Conservation (phyloP, 2,888 invertebrate species). For the Cheilosia variabilis region DNA sequence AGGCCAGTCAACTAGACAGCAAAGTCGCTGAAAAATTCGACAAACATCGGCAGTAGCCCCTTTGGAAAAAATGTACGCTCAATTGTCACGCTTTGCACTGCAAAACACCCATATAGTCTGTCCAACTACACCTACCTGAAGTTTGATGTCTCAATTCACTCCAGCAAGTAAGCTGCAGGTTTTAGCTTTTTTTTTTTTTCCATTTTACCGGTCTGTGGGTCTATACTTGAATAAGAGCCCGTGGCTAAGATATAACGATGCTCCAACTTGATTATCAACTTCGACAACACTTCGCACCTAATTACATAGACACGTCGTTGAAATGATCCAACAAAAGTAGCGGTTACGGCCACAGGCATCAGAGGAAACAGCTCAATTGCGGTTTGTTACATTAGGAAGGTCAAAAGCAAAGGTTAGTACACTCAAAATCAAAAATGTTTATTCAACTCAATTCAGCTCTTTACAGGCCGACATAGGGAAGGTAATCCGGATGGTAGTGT, state of each 20-base stretch:
- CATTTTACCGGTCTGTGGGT: too few relatives aligned
- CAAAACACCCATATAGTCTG: not conserved
- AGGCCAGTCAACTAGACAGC: too few relatives aligned
- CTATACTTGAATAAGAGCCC: slow-evolving; percentile 4
- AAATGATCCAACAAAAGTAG: not conserved
- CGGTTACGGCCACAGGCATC: not conserved
- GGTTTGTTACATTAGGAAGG: slow-evolving; percentile 21
- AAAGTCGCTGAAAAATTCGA: too few relatives aligned
- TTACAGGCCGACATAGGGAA: slow-evolving; percentile 52
- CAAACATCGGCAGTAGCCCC: too few relatives aligned
- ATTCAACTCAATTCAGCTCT: not conserved
- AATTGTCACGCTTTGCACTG: not conserved
- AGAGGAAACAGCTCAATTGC: slow-evolving; percentile 35
- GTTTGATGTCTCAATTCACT: slow-evolving; percentile 29
- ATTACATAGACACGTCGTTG: slow-evolving; percentile 15
- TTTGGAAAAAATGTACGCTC: not conserved
- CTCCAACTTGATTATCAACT: slow-evolving; percentile 21
- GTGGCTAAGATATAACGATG: not conserved
- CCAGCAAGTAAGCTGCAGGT: not conserved
- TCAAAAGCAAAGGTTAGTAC: slow-evolving; percentile 40
- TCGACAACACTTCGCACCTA: slow-evolving; percentile 19
- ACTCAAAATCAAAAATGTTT: slow-evolving; percentile 8
- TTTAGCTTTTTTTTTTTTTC: slow-evolving; percentile 7
- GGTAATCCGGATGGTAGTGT: slow-evolving; percentile 50
- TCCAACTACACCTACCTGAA: not conserved